Conservation (phyloP, 2,797 vertebrate species). For the Amazonetta brasiliensis region DNA sequence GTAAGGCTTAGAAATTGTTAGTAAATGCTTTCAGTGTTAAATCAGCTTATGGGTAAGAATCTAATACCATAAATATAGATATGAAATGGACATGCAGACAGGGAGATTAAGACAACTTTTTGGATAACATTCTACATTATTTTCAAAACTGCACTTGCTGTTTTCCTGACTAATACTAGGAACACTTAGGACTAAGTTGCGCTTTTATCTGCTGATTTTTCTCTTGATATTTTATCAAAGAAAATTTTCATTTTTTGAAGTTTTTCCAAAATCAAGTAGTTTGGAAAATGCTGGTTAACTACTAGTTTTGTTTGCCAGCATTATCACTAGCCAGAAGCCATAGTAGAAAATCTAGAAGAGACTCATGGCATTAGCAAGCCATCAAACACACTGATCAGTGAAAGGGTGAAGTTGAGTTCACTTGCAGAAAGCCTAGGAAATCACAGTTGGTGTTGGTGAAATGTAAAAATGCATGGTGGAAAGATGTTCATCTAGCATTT, state of each 20-base stretch:
- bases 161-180: neutral
- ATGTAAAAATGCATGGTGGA: rapidly evolving
- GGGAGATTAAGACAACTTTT: neutral
- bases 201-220: neutral
- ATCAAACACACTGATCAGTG: neutral
- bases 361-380: neutral
- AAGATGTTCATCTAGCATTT: neutral
- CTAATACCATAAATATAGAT: neutral
- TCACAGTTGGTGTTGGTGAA: neutral
- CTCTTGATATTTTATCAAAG: neutral
- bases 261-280: neutral
- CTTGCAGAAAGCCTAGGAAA: neutral
- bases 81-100: neutral
- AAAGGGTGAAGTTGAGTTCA: neutral
- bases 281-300: neutral
- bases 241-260: neutral
- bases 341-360: neutral
- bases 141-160: neutral
- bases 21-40: neutral
- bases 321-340: neutral
- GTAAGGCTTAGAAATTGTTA: neutral
- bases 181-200: neutral
- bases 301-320: neutral
- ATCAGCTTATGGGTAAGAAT: neutral
- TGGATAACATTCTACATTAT: neutral